Evolutionary conservation across 2,888 invertebrate genomes (phyloP).

Genomic region (Tanypteryx hageni): DNA sequence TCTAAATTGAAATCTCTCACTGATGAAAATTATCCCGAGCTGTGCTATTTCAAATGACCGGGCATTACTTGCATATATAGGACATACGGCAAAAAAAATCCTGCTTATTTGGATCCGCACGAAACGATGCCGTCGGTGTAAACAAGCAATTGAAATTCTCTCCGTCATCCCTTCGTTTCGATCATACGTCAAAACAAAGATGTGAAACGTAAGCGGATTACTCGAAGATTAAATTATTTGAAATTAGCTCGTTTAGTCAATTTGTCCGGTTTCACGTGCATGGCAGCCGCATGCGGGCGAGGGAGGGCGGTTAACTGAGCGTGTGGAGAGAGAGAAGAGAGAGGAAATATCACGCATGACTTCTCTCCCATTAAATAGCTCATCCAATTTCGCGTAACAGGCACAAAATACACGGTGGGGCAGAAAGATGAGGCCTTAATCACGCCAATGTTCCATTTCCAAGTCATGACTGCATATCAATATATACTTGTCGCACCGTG

Average conservation of each 20-base stretch:
- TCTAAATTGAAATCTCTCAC: too few species aligned
- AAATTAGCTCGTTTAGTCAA: slow-evolving; percentile 61
- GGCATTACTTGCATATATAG: too few species aligned
- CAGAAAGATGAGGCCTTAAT: slow-evolving; percentile 14
- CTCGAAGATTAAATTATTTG: slow-evolving; percentile 53
- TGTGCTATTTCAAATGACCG: too few species aligned
- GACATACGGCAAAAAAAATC: neutral
- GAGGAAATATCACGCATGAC: slow-evolving; percentile 39
- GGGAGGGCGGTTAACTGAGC: neutral
- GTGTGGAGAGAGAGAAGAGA: neutral
- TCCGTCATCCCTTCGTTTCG: neutral
- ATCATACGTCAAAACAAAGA: slow-evolving; percentile 19
- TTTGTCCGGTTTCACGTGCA: slow-evolving; percentile 21
- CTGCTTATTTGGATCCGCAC: neutral
- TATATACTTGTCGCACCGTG: neutral
- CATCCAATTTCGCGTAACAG: slow-evolving; percentile 18
- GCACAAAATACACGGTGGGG: slow-evolving; percentile 3
- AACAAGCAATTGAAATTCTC: neutral
- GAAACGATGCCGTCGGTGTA: neutral
- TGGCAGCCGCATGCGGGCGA: neutral
- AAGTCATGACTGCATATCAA: neutral
- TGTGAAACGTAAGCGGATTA: slow-evolving; percentile 21
- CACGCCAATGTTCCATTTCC: neutral
- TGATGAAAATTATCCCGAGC: too few species aligned
- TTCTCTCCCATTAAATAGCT: slow-evolving; percentile 47